These are phyloP conservation scores for Cataglyphis altisquamis DNA, from an alignment of 2,888 invertebrate genomes.

Conservation along the genomic window DNA sequence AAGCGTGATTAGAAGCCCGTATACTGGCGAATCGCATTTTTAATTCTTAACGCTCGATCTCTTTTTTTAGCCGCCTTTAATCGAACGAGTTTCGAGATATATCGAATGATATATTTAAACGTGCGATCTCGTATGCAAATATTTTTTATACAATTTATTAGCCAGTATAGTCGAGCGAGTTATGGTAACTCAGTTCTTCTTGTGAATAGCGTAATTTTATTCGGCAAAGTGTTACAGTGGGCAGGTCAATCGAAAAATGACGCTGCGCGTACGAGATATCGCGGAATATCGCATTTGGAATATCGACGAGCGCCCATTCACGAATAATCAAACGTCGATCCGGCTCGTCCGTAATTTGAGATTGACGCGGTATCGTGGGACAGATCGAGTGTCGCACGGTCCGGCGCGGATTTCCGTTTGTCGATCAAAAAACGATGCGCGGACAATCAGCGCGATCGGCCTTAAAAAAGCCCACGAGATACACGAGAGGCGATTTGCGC, in stretches of 20 bases:
- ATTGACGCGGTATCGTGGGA: slow-evolving; percentile 38
- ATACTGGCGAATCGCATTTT: background rate
- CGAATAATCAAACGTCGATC: slow-evolving; percentile 2
- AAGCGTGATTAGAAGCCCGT: slow-evolving; percentile 19
- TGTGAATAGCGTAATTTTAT: background rate
- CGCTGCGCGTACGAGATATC: slow-evolving; percentile 18
- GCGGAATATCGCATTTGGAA: slow-evolving; percentile 27
- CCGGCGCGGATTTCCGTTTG: slow-evolving; percentile 66
- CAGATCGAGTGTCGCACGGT: slow-evolving; percentile 25
- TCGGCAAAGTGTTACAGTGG: background rate
- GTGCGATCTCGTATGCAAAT: background rate
- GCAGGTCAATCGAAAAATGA: background rate
- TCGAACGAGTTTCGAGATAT: background rate
- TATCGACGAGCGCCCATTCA: background rate
- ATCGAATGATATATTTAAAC: too few relatives aligned
- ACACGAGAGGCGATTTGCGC: slow-evolving; percentile 53
- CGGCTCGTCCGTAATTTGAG: background rate
- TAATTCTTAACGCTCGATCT: background rate
- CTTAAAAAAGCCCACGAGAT: slow-evolving; percentile 63
- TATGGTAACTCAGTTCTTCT: background rate
- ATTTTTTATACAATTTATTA: background rate
- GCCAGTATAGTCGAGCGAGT: background rate
- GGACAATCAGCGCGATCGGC: slow-evolving; percentile 48
- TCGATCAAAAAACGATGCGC: slow-evolving; percentile 45
- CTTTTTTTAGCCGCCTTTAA: background rate